phyloP scores from a whole-genome alignment of 2,888 invertebrate species.

The Dryobota labecula region DNA sequence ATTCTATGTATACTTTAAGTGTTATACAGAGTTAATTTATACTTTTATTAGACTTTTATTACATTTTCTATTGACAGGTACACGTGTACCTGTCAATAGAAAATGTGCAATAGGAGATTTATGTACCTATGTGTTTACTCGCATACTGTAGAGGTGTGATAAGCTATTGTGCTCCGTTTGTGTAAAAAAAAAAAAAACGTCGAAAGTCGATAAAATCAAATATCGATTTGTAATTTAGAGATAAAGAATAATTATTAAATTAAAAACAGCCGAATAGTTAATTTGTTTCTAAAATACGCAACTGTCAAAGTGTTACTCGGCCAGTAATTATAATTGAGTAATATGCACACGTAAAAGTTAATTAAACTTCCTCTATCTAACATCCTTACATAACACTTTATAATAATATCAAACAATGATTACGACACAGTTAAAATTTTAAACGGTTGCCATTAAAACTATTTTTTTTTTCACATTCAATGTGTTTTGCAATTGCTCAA shows the following conservation, averaged over 20 bases:
- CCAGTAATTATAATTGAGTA: constrained; percentile 41
- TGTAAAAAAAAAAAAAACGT: background rate
- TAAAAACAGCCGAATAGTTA: background rate
- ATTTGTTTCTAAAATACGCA: constrained; percentile 8
- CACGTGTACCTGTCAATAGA: constrained; percentile 26
- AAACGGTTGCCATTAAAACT: constrained; percentile 24
- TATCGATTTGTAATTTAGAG: background rate
- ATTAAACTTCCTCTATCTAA: constrained; percentile 50
- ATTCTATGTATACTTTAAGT: background rate
- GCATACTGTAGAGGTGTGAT: background rate
- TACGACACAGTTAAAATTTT: constrained; percentile 31
- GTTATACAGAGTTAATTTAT: background rate
- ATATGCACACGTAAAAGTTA: constrained; percentile 41
- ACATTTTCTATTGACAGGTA: too few relatives aligned
- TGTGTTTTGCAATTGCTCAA: background rate
- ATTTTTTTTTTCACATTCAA: constrained; percentile 9
- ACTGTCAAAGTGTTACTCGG: constrained; percentile 29
- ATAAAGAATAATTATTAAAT: background rate
- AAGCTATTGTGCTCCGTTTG: background rate
- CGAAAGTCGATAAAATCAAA: background rate
- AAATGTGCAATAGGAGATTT: constrained; percentile 5
- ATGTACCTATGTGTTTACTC: constrained; percentile 4
- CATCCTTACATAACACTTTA: constrained; percentile 40
- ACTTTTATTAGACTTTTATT: too few relatives aligned
- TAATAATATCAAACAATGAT: constrained; percentile 42